A percentile compares a stretch with the other conserved stretches of the same genome.
These are phyloP conservation scores for Papilio protenor DNA, from an alignment of 2,888 invertebrate genomes.

Conservation along the genomic window DNA sequence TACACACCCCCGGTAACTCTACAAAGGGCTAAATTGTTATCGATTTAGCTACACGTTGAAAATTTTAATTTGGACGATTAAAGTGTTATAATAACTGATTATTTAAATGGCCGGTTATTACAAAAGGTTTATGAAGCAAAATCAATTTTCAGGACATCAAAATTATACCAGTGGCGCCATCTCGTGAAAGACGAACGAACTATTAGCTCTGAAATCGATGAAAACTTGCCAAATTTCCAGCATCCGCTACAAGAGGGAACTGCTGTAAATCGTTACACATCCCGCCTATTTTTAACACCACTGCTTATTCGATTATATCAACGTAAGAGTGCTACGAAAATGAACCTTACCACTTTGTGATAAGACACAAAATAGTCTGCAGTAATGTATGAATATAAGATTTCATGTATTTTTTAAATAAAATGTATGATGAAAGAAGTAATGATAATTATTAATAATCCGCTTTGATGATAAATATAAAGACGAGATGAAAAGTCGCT, in stretches of 20 bases:
- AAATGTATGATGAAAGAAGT: conserved; percentile 1
- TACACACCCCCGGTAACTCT: not conserved
- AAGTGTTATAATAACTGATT: not conserved
- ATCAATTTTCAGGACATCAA: not conserved
- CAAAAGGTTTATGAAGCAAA: too few species aligned
- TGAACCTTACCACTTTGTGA: not conserved
- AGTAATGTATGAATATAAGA: not conserved
- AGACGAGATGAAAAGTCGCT: not conserved
- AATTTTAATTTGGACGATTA: not conserved
- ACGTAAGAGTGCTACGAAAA: not conserved
- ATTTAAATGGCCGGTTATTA: not conserved
- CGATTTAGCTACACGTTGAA: not conserved
- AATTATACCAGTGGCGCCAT: conserved; percentile 36
- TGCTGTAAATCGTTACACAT: conserved; percentile 30
- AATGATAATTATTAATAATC: conserved; percentile 6
- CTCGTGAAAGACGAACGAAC: conserved; percentile 29
- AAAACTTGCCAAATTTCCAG: conserved; percentile 43
- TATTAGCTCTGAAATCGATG: conserved; percentile 39
- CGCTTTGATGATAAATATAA: conserved; percentile 2
- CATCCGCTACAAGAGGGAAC: conserved; percentile 40
- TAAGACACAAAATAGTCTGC: not conserved
- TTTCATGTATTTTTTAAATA: not conserved
- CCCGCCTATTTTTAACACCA: conserved; percentile 35
- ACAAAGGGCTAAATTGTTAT: conserved; percentile 11
- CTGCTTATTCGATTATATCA: too few species aligned